A percentile compares a stretch with the other conserved stretches of the same genome.
Evolutionary conservation across 2,797 vertebrate species (phyloP).

Genomic region (Iguana delicatissima): DNA sequence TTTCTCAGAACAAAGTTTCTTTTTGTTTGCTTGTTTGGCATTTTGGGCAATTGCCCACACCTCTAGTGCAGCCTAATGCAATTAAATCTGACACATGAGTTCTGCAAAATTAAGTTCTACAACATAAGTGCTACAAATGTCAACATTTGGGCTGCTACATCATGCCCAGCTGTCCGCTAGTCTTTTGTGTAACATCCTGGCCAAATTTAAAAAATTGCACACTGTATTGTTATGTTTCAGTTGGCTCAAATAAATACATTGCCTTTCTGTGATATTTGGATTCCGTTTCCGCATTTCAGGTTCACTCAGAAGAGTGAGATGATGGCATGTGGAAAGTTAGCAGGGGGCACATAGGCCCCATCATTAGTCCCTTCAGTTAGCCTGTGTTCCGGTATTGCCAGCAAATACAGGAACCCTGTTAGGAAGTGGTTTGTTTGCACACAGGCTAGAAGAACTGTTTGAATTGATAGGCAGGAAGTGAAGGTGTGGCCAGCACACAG

Average conservation of each 20-base stretch:
- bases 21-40: not conserved
- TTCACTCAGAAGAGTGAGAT: not conserved
- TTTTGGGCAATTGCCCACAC: no score
- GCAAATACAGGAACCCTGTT: slow-evolving; percentile 44
- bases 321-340: not conserved
- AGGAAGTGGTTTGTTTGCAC: slow-evolving; percentile 54
- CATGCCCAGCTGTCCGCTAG: not conserved
- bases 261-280: not conserved
- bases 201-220: not conserved
- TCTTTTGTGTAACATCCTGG: not conserved
- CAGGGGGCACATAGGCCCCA: not conserved
- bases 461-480: slow-evolving; percentile 41
- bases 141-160: not conserved
- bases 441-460: slow-evolving; percentile 25
- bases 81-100: not conserved
- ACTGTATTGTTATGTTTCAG: not conserved
- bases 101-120: no score
- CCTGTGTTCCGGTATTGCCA: slow-evolving; percentile 29
- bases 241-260: not conserved
- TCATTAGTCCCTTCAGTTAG: slow-evolving; percentile 14
- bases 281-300: no score
- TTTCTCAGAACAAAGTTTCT: not conserved
- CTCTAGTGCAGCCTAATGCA: no score
- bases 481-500: slow-evolving; percentile 40
- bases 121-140: no score